These are phyloP conservation scores for Stegodyphus mimosarum DNA, from an alignment of 1,140 invertebrate species.

Conservation along the genomic window DNA sequence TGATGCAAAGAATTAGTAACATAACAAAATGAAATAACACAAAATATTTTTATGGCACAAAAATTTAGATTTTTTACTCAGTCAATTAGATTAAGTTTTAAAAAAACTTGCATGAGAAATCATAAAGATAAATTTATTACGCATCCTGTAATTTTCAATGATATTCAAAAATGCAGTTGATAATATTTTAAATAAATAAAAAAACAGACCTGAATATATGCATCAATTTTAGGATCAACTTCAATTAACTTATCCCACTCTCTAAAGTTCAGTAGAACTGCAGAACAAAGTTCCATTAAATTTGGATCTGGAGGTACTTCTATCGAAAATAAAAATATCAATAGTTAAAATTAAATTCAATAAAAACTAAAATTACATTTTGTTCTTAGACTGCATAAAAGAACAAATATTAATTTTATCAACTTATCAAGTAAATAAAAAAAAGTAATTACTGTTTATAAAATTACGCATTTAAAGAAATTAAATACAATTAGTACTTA, in stretches of 20 bases:
- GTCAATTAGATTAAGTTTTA: not conserved
- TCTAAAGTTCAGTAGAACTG: conserved; percentile 80
- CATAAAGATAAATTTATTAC: too few species aligned
- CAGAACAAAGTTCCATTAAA: conserved; percentile 81
- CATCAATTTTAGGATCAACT: conserved; percentile 65
- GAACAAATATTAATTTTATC: too few species aligned
- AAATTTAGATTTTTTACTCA: too few species aligned
- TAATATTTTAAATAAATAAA: not conserved
- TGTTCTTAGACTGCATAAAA: not conserved
- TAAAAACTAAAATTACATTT: not conserved
- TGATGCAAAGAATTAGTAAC: too few species aligned
- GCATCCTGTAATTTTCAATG: too few species aligned
- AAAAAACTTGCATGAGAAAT: not conserved
- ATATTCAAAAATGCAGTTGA: not conserved
- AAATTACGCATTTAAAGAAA: too few species aligned
- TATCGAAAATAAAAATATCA: conserved; percentile 59
- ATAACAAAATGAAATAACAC: too few species aligned
- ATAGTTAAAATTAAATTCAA: not conserved
- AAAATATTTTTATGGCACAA: too few species aligned
- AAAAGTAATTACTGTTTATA: too few species aligned
- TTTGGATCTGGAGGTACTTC: conserved; percentile 71
- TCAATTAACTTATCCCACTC: conserved; percentile 80
- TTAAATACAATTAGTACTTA: too few species aligned
- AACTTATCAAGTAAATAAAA: too few species aligned
- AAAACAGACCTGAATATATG: conserved; percentile 29